Evolutionary conservation across 2,888 invertebrate species (phyloP).

Genomic region (Bombylius discolor): DNA sequence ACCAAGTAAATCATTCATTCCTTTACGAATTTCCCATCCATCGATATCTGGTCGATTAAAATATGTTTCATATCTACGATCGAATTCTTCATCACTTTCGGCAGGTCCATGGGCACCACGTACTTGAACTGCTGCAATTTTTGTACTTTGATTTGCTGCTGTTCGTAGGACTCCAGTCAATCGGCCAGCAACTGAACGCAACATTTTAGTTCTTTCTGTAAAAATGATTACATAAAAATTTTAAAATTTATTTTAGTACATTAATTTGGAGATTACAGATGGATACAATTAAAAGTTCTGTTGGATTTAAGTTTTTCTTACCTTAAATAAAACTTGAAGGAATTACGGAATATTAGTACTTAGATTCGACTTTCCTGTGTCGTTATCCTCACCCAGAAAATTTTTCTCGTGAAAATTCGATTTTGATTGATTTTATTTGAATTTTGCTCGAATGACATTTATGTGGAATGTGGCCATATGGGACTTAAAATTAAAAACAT

Average conservation of each 20-base stretch:
- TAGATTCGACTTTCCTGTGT: too few relatives aligned
- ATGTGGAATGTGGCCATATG: too few relatives aligned
- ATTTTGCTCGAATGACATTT: too few relatives aligned
- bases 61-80: slow-evolving; percentile 65
- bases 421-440: too few relatives aligned
- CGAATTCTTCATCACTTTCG: slow-evolving; percentile 78
- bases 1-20: slow-evolving; percentile 75
- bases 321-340: too few relatives aligned
- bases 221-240: background rate
- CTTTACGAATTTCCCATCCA: slow-evolving; percentile 88
- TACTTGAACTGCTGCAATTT: slow-evolving; percentile 25
- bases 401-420: too few relatives aligned
- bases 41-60: slow-evolving; percentile 82
- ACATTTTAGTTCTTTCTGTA: slow-evolving; percentile 32
- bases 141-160: slow-evolving; percentile 24
- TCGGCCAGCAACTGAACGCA: slow-evolving; percentile 39
- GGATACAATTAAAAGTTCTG: background rate
- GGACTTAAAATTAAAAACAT: too few relatives aligned
- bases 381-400: too few relatives aligned
- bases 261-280: too few relatives aligned
- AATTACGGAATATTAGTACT: too few relatives aligned
- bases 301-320: background rate
- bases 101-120: slow-evolving; percentile 39
- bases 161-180: slow-evolving; percentile 32
- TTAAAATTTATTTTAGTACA: background rate